Percentiles rank a stretch among this genome's conserved stretches.
These are phyloP conservation scores for Sigmodon hispidus DNA, from an alignment of 2,113 vertebrate genomes.

Conservation along the genomic window DNA sequence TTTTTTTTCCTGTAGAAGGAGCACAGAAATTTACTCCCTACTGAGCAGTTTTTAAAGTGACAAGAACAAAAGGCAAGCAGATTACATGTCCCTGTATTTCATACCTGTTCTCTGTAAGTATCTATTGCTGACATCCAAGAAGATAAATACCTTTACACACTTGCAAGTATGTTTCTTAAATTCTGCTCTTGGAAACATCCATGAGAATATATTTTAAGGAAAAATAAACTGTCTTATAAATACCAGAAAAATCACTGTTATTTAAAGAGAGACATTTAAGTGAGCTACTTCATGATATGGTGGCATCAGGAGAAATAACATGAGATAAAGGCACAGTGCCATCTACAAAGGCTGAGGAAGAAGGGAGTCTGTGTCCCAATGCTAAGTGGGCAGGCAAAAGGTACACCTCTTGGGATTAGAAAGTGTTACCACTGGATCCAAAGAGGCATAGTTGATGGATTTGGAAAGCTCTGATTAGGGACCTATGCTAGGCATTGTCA, in stretches of 20 bases:
- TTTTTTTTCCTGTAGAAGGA: background rate
- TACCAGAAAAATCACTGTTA: background rate
- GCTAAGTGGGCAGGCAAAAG: background rate
- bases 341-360: background rate
- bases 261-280: background rate
- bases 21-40: background rate
- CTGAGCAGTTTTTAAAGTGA: background rate
- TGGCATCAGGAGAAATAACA: background rate
- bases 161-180: background rate
- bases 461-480: background rate
- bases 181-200: background rate
- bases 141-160: background rate
- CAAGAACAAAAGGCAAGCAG: background rate
- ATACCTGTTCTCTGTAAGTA: background rate
- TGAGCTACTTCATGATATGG: background rate
- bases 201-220: background rate
- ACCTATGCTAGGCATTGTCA: background rate
- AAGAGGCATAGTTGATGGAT: background rate
- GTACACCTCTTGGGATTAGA: background rate
- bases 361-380: background rate
- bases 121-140: background rate
- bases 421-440: background rate
- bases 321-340: background rate
- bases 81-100: background rate
- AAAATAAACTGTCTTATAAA: background rate